A percentile compares a stretch with the other conserved stretches of the same genome.
Conservation (phyloP, 2,888 invertebrate genomes). For the Nephrotoma flavescens region DNA sequence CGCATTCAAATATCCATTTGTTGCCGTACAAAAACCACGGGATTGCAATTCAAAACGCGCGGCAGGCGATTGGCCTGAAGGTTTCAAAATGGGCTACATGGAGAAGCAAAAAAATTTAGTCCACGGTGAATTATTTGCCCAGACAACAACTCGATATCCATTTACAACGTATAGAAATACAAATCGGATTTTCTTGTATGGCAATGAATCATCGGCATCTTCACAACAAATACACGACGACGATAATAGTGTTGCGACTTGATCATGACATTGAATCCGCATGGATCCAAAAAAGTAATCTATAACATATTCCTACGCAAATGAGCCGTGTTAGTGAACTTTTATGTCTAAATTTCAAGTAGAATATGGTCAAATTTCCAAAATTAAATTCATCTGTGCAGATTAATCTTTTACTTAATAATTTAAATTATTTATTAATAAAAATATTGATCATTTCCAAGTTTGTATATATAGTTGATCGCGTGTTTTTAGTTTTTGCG, state of each 20-base stretch:
- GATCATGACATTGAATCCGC: not conserved
- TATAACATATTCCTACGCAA: not conserved
- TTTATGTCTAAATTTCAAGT: not conserved
- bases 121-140: constrained; percentile 14
- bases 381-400: not conserved
- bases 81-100: constrained; percentile 19
- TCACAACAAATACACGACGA: not conserved
- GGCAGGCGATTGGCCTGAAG: constrained; percentile 12
- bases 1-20: constrained; percentile 16
- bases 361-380: not conserved
- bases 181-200: not conserved
- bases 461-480: not conserved
- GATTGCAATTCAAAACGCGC: constrained; percentile 12
- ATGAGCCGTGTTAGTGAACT: not conserved
- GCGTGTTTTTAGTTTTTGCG: not conserved
- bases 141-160: constrained; percentile 14
- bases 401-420: not conserved
- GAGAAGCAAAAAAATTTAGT: constrained; percentile 13
- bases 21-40: constrained; percentile 13
- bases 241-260: not conserved
- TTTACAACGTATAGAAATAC: constrained; percentile 11
- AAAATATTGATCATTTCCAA: not conserved
- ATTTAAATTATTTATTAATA: not conserved
- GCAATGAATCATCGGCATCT: not conserved
- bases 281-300: not conserved